These are phyloP conservation scores for Embiotoca jacksoni DNA, from an alignment of 2,113 vertebrate species.

Conservation along the genomic window DNA sequence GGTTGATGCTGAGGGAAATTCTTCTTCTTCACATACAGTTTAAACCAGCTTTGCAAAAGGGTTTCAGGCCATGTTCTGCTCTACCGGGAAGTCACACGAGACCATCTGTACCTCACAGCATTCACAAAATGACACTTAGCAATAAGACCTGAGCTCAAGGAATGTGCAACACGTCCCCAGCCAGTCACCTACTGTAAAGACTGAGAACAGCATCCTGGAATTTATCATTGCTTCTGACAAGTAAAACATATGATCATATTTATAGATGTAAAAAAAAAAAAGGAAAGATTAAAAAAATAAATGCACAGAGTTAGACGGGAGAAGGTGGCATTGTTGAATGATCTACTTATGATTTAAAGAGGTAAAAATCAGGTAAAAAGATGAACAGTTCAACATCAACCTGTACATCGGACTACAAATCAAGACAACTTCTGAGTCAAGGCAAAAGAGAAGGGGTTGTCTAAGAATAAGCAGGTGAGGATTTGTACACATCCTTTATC, in stretches of 20 bases:
- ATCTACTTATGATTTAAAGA: constrained; percentile 61
- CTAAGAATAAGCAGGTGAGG: constrained; percentile 62
- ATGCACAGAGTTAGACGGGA: constrained; percentile 33
- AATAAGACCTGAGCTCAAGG: constrained; percentile 83
- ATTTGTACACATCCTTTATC: constrained; percentile 65
- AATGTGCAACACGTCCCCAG: constrained; percentile 82
- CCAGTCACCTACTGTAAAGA: constrained; percentile 63
- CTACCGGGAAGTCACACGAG: constrained; percentile 31
- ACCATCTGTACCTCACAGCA: constrained; percentile 59
- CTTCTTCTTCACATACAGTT: constrained; percentile 42
- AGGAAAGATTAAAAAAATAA: constrained; percentile 32
- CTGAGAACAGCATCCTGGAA: constrained; percentile 77
- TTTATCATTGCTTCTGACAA: constrained; percentile 71
- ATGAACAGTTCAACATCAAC: constrained; percentile 60
- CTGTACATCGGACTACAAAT: constrained; percentile 56
- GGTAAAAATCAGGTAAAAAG: constrained; percentile 73
- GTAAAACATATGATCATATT: constrained; percentile 69
- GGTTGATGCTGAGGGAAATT: constrained; percentile 34
- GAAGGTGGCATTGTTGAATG: constrained; percentile 28
- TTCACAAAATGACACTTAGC: constrained; percentile 65
- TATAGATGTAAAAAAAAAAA: constrained; percentile 52
- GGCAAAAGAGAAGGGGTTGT: constrained; percentile 63
- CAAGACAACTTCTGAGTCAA: constrained; percentile 66
- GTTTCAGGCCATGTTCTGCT: constrained; percentile 39
- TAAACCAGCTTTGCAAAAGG: constrained; percentile 46